Base-by-base conservation (phyloP, 2,113 vertebrate species). In the Argyrosomus japonicus region DNA sequence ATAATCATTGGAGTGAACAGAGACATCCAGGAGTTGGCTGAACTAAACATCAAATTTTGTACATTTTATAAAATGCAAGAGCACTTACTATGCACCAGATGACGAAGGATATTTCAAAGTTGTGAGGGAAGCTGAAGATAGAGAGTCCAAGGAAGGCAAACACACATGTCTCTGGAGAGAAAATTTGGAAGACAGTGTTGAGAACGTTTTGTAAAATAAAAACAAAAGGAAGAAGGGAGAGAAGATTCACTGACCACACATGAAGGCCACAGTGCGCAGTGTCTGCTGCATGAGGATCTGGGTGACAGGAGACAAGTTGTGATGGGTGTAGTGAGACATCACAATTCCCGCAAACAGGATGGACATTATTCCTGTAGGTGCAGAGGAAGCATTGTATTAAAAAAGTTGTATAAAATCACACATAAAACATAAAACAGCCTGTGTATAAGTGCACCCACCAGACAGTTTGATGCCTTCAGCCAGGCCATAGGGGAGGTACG, bases 271-370 rank as follows among this genome's bases (percentile, higher is more conserved):
- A 0, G 97, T 97, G 61, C 98, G 96, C 40, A 99, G 93, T 0
- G 98, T 99, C 88, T 99, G 98, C 94, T 99, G 98, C 98, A 99
- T 99, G 70, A 99, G 96, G 90, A 99, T 98, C 96, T 99, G 98
- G 18, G 98, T 99, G 80, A 99, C 97, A 0, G 98, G 98, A 40
- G 98, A 99, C 91, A 99, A 94, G 93, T 99, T 99, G 77, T 99
- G 98, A 93, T 99, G 98, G 0, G 98, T 99, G 85, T 99, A 99
- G 93, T 99, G 98, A 8, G 98, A 99, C 98, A 99, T 99, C 80
- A 97, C 98, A 0, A 99, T 99, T 53, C 98, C 98, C 0, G 98
- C 97, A 93, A 99, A 99, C 87, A 99, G 96, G 92, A 99, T 99
- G 56, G 98, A 97, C 98, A 99, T 99, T 90, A 99, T 99, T 87